Evolutionary conservation across 2,797 vertebrate species (phyloP).

Genomic region (Cephalopachus bancanus): DNA sequence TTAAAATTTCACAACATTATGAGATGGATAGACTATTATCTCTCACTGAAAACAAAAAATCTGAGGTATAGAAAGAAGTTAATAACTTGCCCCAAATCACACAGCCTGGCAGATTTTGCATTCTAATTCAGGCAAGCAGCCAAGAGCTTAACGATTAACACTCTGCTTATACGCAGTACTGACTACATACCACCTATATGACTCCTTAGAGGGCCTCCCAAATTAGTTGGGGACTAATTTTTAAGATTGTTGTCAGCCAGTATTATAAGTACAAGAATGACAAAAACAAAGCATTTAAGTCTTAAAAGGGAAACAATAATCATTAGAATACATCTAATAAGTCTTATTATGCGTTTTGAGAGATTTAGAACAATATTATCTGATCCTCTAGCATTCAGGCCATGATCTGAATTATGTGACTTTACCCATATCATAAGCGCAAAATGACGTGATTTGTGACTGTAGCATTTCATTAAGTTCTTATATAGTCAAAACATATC

Average conservation of each 20-base stretch:
- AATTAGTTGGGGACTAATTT: constrained; percentile 37
- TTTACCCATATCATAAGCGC: constrained; percentile 15
- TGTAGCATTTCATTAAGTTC: constrained; percentile 40
- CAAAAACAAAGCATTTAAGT: constrained; percentile 50
- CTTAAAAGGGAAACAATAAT: constrained; percentile 42
- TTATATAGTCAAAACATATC: constrained; percentile 40
- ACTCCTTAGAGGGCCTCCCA: neutral
- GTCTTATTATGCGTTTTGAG: constrained; percentile 49
- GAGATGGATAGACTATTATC: constrained; percentile 47
- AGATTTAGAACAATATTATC: constrained; percentile 51
- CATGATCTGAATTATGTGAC: constrained; percentile 48
- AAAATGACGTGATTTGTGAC: constrained; percentile 36
- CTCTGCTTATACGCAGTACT: neutral
- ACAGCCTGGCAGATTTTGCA: constrained; percentile 7
- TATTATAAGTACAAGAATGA: constrained; percentile 36
- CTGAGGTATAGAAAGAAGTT: constrained; percentile 16
- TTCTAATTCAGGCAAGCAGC: constrained; percentile 53
- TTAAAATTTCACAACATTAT: constrained; percentile 64
- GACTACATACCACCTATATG: neutral
- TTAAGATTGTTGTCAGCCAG: constrained; percentile 15
- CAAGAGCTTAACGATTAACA: constrained; percentile 40
- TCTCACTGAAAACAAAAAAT: constrained; percentile 61
- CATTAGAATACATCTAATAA: neutral
- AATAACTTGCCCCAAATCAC: constrained; percentile 64
- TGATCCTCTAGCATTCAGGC: constrained; percentile 1